These are phyloP conservation scores for Spatula versicolor DNA, from an alignment of 2,797 vertebrate species.

Conservation along the genomic window DNA sequence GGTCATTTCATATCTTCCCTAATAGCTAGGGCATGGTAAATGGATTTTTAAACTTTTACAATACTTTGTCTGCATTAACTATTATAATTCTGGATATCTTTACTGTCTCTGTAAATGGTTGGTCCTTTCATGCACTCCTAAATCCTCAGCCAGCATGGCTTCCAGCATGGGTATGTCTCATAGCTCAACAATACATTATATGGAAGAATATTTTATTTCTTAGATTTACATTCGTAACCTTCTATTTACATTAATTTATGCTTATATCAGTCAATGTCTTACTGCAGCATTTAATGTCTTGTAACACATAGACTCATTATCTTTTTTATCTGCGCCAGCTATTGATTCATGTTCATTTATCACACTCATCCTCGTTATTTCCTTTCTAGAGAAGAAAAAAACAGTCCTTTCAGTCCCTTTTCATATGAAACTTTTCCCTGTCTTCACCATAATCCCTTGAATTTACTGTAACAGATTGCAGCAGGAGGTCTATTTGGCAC, in stretches of 20 bases:
- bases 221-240: not conserved
- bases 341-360: not conserved
- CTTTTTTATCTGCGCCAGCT: not conserved
- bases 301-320: not conserved
- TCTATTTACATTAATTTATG: not conserved
- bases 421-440: not conserved
- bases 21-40: not conserved
- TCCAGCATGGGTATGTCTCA: not conserved
- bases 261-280: not conserved
- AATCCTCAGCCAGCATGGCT: not conserved
- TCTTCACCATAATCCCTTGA: not conserved
- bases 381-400: not conserved
- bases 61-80: slow-evolving; percentile 4
- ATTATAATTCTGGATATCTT: not conserved
- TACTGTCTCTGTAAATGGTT: not conserved
- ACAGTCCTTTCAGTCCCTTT: not conserved
- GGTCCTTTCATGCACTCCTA: not conserved
- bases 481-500: not conserved
- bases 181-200: not conserved
- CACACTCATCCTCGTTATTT: not conserved
- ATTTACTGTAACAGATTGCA: not conserved
- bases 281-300: not conserved
- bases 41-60: not conserved
- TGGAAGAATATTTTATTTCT: not conserved
- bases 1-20: slow-evolving; percentile 2